Evolutionary conservation across 1,140 invertebrate genomes (phyloP).

Genomic region (Lutraria rhynchaena): DNA sequence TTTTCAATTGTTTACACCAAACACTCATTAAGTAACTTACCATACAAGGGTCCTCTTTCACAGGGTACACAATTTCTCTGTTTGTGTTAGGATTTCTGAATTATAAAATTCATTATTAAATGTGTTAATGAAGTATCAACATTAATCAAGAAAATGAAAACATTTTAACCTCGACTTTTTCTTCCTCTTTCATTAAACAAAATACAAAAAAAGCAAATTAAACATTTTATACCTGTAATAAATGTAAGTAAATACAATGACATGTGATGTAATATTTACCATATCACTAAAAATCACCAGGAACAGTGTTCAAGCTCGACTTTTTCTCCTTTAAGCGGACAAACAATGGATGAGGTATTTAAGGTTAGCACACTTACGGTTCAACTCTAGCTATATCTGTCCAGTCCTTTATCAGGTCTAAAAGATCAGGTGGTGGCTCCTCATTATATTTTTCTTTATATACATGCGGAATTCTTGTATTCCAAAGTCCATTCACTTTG

Average conservation of each 20-base stretch:
- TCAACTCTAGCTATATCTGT: slow-evolving; percentile 44
- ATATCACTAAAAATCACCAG: too few relatives aligned
- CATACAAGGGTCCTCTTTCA: slow-evolving; percentile 33
- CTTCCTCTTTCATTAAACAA: too few relatives aligned
- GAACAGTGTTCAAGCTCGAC: too few relatives aligned
- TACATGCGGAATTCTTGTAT: slow-evolving; percentile 28
- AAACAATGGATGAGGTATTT: neutral
- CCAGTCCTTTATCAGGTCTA: slow-evolving; percentile 39
- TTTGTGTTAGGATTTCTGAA: slow-evolving; percentile 33
- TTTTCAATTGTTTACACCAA: too few relatives aligned
- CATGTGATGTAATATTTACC: too few relatives aligned
- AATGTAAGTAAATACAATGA: too few relatives aligned
- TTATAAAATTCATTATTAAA: too few relatives aligned
- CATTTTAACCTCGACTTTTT: too few relatives aligned
- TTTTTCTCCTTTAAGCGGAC: neutral
- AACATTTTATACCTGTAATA: too few relatives aligned
- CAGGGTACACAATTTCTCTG: slow-evolving; percentile 47
- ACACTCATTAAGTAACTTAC: neutral
- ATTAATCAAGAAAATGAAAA: too few relatives aligned
- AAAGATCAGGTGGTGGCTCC: slow-evolving; percentile 38
- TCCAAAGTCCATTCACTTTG: slow-evolving; percentile 54
- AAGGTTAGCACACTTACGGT: slow-evolving; percentile 35
- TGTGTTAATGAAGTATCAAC: too few relatives aligned
- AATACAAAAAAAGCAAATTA: too few relatives aligned
- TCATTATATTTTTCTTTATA: slow-evolving; percentile 54